Conservation (phyloP, 2,888 invertebrate species). For the Merodon equestris region DNA sequence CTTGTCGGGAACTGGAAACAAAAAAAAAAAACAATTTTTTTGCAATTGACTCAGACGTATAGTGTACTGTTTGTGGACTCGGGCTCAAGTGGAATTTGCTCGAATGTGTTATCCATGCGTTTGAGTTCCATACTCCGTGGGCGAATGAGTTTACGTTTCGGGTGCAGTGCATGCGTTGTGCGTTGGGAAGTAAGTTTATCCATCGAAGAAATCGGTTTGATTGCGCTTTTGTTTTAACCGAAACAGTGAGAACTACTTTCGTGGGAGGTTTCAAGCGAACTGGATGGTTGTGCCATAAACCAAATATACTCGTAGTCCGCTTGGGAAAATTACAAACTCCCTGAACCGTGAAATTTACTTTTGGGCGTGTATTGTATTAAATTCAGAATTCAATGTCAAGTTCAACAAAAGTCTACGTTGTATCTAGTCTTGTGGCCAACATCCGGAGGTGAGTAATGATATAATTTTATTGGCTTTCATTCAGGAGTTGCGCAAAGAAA, state of each 20-base stretch:
- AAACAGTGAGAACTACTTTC: conserved; percentile 16
- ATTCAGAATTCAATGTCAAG: conserved; percentile 58
- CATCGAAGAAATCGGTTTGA: conserved; percentile 77
- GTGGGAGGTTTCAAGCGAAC: conserved; percentile 40
- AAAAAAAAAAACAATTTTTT: conserved; percentile 9
- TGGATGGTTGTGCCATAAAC: conserved; percentile 36
- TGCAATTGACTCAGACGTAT: conserved; percentile 8
- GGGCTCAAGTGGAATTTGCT: conserved; percentile 65
- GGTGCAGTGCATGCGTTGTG: conserved; percentile 76
- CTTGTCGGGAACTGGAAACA: conserved; percentile 83
- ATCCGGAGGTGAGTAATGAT: conserved; percentile 46
- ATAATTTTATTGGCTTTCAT: conserved; percentile 6
- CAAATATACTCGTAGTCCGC: conserved; percentile 36
- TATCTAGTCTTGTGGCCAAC: conserved; percentile 7
- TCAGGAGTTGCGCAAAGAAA: conserved; percentile 55
- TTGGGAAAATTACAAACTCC: conserved; percentile 30
- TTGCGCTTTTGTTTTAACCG: conserved; percentile 48
- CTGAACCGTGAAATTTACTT: conserved; percentile 63
- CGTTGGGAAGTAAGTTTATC: conserved; percentile 75
- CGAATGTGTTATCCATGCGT: conserved; percentile 32
- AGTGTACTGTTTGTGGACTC: conserved; percentile 57
- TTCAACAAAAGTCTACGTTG: conserved; percentile 35
- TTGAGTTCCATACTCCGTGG: conserved; percentile 68
- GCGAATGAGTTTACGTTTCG: conserved; percentile 74
- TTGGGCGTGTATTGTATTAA: conserved; percentile 44